Base-by-base conservation (phyloP, 2,888 invertebrate genomes). In the Cosmopolites sordidus region DNA sequence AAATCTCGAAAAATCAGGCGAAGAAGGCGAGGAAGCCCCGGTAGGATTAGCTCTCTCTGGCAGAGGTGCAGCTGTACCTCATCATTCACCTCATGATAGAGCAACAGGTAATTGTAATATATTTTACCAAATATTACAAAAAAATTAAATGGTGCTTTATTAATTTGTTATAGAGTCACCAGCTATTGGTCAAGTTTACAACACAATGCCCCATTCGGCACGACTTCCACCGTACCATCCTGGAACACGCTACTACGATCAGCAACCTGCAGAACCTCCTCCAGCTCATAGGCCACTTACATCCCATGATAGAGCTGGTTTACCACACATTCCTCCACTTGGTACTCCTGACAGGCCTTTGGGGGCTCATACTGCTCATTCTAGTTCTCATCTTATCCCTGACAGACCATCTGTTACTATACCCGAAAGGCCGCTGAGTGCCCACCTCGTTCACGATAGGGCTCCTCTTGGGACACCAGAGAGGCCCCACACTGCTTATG, bases 51-150 rank as follows among this genome's bases (percentile, higher is more conserved):
- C 67, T 33, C 61, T 70, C 38, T 66, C 69, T 16, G 77, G 77
- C 38, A 76, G 84, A 61, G 76, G 76, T 64, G 81, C 79, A 40
- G 76, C 79, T 61, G 86, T 82, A 65, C 86, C 83, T 58, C 86
- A 79, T 54, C 84, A 84, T 71, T 84, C 84, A 67, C 85, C 85
- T 38, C 81, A 82, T 62, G 84, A 87, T 71, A 77, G 87, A 64
- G 76, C 83, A 58, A 80, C 83, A 62, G 81, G 83, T 79, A 73
- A 65, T 50, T 8, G n/a, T n/a, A 33, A 4, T 33, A 3, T 33
- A 33, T 12, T 33, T 4, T 33, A 12, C 5, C n/a, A 33, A 33
- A 12, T 27, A 6, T 5, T 27, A 9, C 27, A 27, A 27, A 9
- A 6, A 27, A 27, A 27, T 6, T 6, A 27, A 33, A 33, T 5